phyloP scores from a whole-genome alignment of 2,113 vertebrate genomes.

The Triplophysa tibetana region DNA sequence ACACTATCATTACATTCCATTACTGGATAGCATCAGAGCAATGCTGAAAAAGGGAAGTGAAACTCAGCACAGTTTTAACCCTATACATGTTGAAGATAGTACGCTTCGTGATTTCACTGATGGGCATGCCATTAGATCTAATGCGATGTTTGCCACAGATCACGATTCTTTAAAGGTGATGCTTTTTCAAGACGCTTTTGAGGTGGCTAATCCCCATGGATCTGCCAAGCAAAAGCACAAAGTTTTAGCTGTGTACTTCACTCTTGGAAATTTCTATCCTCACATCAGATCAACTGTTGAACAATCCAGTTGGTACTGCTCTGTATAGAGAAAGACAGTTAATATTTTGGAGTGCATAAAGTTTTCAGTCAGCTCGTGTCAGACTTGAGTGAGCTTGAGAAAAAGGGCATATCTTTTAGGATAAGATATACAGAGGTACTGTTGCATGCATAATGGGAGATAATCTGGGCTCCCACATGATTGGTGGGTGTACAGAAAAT shows the following conservation, averaged over 20 bases:
- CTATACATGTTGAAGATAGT: no score
- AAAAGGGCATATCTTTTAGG: conserved; percentile 34
- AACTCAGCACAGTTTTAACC: background rate
- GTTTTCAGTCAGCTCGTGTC: conserved; percentile 30
- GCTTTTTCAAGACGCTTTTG: conserved; percentile 45
- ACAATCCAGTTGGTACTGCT: conserved; percentile 42
- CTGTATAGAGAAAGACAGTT: conserved; percentile 35
- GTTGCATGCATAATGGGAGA: conserved; percentile 40
- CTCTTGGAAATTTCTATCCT: conserved; percentile 30
- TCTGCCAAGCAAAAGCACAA: conserved; percentile 43
- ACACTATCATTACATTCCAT: conserved; percentile 28
- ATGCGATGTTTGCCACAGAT: background rate
- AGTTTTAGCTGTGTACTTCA: conserved; percentile 40
- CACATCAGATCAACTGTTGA: conserved; percentile 32
- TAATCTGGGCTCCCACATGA: conserved; percentile 37
- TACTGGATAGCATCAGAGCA: conserved; percentile 12
- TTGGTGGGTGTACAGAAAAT: conserved; percentile 50
- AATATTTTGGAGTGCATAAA: conserved; percentile 31
- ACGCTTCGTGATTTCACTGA: conserved; percentile 1
- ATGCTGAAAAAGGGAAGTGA: background rate
- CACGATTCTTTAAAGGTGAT: background rate
- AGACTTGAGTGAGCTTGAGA: conserved; percentile 39
- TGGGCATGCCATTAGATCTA: background rate
- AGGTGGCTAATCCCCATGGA: conserved; percentile 46
- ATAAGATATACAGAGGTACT: conserved; percentile 27